Conservation (phyloP, 2,888 invertebrate species). For the Salpingus planirostris region DNA sequence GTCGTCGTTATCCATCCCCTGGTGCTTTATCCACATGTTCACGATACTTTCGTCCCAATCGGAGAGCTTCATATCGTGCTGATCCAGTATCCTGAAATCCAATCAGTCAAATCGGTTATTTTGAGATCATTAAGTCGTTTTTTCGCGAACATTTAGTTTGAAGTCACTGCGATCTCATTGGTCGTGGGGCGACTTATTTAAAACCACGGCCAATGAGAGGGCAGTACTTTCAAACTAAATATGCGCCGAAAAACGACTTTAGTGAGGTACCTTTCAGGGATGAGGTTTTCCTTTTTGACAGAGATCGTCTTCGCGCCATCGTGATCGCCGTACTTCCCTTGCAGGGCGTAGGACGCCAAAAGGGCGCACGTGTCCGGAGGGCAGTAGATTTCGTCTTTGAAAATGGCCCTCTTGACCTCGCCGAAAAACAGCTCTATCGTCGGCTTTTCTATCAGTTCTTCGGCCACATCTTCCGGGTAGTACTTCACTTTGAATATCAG, state of each 20-base stretch:
- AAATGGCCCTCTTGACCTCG: slow-evolving; percentile 90
- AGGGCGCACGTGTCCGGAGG: slow-evolving; percentile 97
- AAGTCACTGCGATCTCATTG: not conserved
- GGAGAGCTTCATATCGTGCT: slow-evolving; percentile 92
- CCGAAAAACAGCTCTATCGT: slow-evolving; percentile 89
- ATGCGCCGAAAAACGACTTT: too few relatives aligned
- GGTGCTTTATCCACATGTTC: slow-evolving; percentile 96
- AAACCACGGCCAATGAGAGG: too few relatives aligned
- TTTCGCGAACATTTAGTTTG: not conserved
- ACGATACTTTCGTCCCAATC: slow-evolving; percentile 97
- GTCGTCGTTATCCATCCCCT: slow-evolving; percentile 84
- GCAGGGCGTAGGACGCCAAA: slow-evolving; percentile 93
- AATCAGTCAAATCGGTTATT: too few relatives aligned
- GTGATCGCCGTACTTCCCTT: slow-evolving; percentile 94
- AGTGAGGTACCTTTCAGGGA: slow-evolving; percentile 84
- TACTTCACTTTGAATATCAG: slow-evolving; percentile 79
- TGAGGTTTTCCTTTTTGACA: slow-evolving; percentile 60
- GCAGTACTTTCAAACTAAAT: too few relatives aligned
- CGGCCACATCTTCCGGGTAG: slow-evolving; percentile 97
- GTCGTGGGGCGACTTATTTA: too few relatives aligned
- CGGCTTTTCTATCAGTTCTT: slow-evolving; percentile 97
- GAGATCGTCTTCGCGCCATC: slow-evolving; percentile 46
- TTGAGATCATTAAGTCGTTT: too few relatives aligned
- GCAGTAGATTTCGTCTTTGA: slow-evolving; percentile 96
- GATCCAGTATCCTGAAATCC: slow-evolving; percentile 78